Base-by-base conservation (phyloP, 2,797 vertebrate genomes). In the Gymnoscopelus braueri region DNA sequence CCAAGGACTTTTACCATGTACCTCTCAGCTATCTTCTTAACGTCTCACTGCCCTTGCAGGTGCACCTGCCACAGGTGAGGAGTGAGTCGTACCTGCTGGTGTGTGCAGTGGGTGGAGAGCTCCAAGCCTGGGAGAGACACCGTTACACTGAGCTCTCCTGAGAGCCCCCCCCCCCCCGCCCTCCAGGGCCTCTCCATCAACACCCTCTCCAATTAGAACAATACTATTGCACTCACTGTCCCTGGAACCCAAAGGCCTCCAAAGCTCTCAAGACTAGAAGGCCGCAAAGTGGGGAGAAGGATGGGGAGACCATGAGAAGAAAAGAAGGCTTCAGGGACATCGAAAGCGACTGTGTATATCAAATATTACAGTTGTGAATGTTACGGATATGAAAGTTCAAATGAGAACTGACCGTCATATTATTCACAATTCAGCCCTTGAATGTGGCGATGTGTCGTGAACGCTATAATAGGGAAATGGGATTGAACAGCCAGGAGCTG, bases 61-160 rank as follows among this genome's bases (percentile, higher is more conserved):
- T 89, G 69, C 81, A 57, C 14, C 74, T 83, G 67, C 90, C 91
- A 56, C 87, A 78, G 75, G 85, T 84, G 77, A 92, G 60, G 73
- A 82, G 77, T 90, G 92, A 93, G 85, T 88, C 84, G 0, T 93
- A 93, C 72, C 64, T 93, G 79, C 81, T 92, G 75, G 86, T 86
- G 71, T 93, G 90, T 78, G 88, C 86, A 15, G 70, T 68, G 55
- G 79, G 80, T n/a, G 72, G 71, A n/a, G 83, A 79, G 13, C 61
- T 88, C 39, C 82, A 82, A 52, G 80, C 79, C 70, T 89, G 89
- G 89, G 64, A 77, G 15, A 78, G 85, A 64, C 75, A 70, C 52
- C 73, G 72, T 66, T 75, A 63, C 19, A 67, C 79, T 1, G 83
- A 89, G 63, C 73, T 92, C 61, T 90, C 82, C 66, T 90, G 82